phyloP scores from a whole-genome alignment of 2,113 vertebrate species.

The Nymphicus hollandicus region DNA sequence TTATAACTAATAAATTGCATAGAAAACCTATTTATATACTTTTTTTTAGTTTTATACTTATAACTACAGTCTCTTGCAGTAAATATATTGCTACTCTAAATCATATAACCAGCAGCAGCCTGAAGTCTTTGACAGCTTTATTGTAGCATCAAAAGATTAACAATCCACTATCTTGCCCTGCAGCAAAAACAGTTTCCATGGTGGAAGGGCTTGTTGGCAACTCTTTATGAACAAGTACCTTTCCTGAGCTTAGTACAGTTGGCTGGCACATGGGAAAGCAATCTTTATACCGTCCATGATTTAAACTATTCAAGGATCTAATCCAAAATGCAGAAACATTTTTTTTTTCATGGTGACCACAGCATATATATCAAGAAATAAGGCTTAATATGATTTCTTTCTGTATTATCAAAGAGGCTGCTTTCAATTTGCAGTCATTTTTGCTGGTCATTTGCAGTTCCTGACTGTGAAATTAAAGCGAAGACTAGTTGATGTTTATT shows the following conservation, averaged over 20 bases:
- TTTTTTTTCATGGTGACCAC: background rate
- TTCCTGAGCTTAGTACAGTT: background rate
- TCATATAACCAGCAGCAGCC: background rate
- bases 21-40: background rate
- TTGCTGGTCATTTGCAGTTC: constrained; percentile 3
- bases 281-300: background rate
- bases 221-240: background rate
- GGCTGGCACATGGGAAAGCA: background rate
- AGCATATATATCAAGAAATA: background rate
- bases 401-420: background rate
- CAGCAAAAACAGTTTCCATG: background rate
- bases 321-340: background rate
- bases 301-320: background rate
- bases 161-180: background rate
- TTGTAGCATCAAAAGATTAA: background rate
- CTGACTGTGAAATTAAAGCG: constrained; percentile 7
- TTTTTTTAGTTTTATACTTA: background rate
- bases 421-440: background rate
- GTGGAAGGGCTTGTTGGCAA: background rate
- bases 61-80: background rate
- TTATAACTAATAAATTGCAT: background rate
- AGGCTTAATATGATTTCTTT: background rate
- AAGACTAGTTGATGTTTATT: constrained; percentile 12
- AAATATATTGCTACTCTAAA: background rate
- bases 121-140: background rate